These are phyloP conservation scores for Psittacula cyanocephala DNA, from an alignment of 2,113 vertebrate species.

Conservation along the genomic window DNA sequence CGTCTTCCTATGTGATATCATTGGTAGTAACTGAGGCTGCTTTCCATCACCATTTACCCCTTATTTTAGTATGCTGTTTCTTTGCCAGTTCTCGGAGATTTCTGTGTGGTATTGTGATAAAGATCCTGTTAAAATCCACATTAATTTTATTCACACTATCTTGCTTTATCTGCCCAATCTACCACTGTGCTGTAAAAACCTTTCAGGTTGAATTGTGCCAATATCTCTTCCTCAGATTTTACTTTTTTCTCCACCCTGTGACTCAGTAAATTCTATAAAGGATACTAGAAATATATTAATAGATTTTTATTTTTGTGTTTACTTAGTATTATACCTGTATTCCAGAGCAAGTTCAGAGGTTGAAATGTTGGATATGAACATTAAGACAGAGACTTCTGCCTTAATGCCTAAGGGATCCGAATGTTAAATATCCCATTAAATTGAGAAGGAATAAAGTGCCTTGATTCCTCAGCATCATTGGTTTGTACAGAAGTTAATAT, in stretches of 20 bases:
- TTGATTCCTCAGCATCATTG: not conserved
- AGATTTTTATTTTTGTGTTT: not conserved
- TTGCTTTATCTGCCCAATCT: not conserved
- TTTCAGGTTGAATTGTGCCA: not conserved
- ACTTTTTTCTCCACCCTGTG: not conserved
- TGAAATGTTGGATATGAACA: not conserved
- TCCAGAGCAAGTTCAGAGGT: not conserved
- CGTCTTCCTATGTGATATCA: not conserved
- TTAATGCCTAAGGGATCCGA: not conserved
- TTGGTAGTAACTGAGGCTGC: not conserved
- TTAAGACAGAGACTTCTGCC: not conserved
- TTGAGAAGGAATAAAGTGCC: not conserved
- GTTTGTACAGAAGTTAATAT: not conserved
- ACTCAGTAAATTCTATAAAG: not conserved
- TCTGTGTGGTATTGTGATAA: not conserved
- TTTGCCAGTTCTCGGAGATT: not conserved
- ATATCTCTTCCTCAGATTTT: not conserved
- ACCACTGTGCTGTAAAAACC: not conserved
- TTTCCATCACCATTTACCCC: not conserved
- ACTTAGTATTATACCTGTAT: not conserved
- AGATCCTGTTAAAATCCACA: not conserved
- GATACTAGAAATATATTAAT: not conserved
- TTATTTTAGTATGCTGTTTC: not conserved
- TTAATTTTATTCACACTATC: not conserved
- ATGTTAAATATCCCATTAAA: not conserved